phyloP scores from a whole-genome alignment of 2,888 invertebrate species.

The Eutolmus rufibarbis region DNA sequence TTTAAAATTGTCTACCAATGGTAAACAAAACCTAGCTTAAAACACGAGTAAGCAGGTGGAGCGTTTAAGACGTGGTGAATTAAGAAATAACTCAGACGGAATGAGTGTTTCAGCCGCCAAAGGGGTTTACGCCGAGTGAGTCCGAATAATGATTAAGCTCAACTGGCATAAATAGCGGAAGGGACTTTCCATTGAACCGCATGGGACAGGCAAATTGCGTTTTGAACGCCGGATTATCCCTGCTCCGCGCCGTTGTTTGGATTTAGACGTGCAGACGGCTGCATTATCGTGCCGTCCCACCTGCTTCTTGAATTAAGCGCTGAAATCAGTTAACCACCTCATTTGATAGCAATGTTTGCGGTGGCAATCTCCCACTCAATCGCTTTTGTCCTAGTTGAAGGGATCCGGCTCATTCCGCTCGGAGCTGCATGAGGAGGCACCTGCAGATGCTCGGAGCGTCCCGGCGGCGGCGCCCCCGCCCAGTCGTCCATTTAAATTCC shows the following conservation, averaged over 20 bases:
- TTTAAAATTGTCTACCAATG: not conserved
- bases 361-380: conserved; percentile 39
- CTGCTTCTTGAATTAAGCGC: conserved; percentile 28
- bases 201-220: not conserved
- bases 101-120: not conserved
- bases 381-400: conserved; percentile 2
- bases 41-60: not conserved
- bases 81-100: not conserved
- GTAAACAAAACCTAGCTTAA: not conserved
- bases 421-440: not conserved
- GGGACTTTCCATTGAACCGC: not conserved
- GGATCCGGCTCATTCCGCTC: not conserved
- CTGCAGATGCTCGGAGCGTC: not conserved
- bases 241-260: not conserved
- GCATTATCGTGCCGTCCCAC: not conserved
- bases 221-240: not conserved
- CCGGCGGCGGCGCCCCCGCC: not conserved
- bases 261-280: not conserved
- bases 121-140: not conserved
- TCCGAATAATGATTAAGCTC: not conserved
- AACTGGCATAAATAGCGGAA: not conserved
- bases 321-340: conserved; percentile 46
- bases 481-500: conserved; percentile 40
- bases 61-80: not conserved
- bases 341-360: conserved; percentile 46